Percentiles rank a stretch among this genome's conserved stretches.
These are phyloP conservation scores for Lepidostoma basale DNA, from an alignment of 1,140 invertebrate species.

Conservation along the genomic window DNA sequence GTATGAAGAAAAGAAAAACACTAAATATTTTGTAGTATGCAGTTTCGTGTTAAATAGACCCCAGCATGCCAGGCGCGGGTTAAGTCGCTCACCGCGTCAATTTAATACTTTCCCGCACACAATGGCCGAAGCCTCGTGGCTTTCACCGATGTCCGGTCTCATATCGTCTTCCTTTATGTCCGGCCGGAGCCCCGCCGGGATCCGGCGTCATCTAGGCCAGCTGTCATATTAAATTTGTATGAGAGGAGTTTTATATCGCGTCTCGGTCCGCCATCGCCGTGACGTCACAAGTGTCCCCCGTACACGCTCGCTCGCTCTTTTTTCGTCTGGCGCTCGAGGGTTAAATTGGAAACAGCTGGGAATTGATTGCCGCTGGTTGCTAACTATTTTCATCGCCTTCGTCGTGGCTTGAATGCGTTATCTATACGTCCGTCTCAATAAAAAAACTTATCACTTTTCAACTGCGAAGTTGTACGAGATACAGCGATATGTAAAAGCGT, in stretches of 20 bases:
- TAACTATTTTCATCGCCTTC: no score
- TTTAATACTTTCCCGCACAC: constrained; percentile 30
- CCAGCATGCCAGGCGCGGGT: not conserved
- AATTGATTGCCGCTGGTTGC: no score
- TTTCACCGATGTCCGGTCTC: constrained; percentile 36
- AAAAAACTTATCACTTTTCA: no score
- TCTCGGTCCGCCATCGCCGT: not conserved
- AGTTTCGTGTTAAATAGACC: not conserved
- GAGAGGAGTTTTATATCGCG: constrained; percentile 1
- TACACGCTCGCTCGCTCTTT: no score
- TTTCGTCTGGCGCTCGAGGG: no score
- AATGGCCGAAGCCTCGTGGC: constrained; percentile 22
- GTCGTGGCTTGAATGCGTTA: no score
- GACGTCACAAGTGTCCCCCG: constrained; percentile 7
- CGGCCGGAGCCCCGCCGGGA: constrained; percentile 13
- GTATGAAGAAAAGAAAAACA: not conserved
- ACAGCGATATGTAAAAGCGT: no score
- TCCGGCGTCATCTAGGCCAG: constrained; percentile 34
- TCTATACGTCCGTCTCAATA: no score
- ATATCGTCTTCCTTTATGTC: constrained; percentile 39
- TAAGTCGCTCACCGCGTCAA: constrained; percentile 22
- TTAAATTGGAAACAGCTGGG: no score
- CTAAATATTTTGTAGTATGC: not conserved
- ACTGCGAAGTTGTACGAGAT: no score
- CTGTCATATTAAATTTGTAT: constrained; percentile 47